These are phyloP conservation scores for Zapornia atra DNA, from an alignment of 2,113 vertebrate genomes.

Conservation along the genomic window DNA sequence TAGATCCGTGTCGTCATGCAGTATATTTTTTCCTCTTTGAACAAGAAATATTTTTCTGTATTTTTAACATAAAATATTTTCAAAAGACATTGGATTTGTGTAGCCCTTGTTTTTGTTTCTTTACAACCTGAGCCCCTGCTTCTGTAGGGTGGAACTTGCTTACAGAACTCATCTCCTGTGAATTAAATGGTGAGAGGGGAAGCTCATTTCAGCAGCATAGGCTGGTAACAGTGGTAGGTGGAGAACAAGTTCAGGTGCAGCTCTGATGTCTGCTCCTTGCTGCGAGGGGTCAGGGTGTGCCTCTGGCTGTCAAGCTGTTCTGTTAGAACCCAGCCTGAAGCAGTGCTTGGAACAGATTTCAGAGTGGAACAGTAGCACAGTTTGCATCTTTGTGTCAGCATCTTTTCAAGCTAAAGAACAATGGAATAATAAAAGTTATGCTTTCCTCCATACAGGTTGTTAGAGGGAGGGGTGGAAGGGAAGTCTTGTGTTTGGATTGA, in stretches of 20 bases:
- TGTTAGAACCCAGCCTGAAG: background rate
- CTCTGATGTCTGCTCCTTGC: background rate
- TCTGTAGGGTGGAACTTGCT: background rate
- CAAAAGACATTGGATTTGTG: constrained; percentile 73
- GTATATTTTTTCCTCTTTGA: constrained; percentile 82
- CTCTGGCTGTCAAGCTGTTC: background rate
- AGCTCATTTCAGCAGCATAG: background rate
- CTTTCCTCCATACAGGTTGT: background rate
- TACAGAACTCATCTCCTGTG: background rate
- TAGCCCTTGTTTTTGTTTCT: constrained; percentile 60
- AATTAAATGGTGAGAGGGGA: background rate
- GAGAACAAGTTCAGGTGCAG: background rate
- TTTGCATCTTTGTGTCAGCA: background rate
- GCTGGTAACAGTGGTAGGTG: background rate
- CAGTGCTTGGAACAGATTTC: background rate
- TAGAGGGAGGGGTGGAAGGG: too few species aligned
- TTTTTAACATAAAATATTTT: constrained; percentile 87
- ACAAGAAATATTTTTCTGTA: constrained; percentile 85
- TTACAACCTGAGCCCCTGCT: background rate
- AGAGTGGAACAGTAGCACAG: background rate
- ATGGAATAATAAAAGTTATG: background rate
- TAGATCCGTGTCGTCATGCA: constrained; percentile 69
- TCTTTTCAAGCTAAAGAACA: background rate
- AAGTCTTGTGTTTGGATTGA: background rate
- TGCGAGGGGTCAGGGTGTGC: background rate